These are phyloP conservation scores for Dioctria rufipes DNA, from an alignment of 2,888 invertebrate species.

Conservation along the genomic window DNA sequence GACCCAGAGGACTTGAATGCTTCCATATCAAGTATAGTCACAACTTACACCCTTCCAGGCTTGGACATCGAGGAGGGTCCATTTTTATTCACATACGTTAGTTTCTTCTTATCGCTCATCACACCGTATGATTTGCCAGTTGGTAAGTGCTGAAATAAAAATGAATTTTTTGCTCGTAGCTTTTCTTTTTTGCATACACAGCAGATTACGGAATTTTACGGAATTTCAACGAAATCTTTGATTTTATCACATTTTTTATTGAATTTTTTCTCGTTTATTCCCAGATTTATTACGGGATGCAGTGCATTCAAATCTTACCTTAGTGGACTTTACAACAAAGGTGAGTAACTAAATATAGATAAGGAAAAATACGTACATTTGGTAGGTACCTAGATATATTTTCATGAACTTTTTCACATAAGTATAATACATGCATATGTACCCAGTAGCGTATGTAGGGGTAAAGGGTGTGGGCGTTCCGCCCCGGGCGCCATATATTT, in stretches of 20 bases:
- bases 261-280: no score
- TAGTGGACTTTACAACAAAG: constrained; percentile 68
- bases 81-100: constrained; percentile 70
- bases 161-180: no score
- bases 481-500: no score
- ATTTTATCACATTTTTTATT: background rate
- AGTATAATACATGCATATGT: no score
- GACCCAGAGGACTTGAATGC: constrained; percentile 51
- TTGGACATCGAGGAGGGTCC: constrained; percentile 70
- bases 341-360: no score
- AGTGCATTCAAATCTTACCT: constrained; percentile 68
- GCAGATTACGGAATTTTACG: background rate
- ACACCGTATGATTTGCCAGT: constrained; percentile 71
- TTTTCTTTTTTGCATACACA: constrained; percentile 33
- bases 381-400: no score
- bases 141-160: constrained; percentile 64
- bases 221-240: background rate
- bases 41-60: constrained; percentile 70
- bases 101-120: constrained; percentile 71
- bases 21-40: constrained; percentile 61
- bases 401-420: no score
- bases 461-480: no score
- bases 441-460: no score
- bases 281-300: constrained; percentile 69
- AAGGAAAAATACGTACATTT: no score